Base-by-base conservation (phyloP, 2,797 vertebrate genomes). In the Bovichtus diacanthus region DNA sequence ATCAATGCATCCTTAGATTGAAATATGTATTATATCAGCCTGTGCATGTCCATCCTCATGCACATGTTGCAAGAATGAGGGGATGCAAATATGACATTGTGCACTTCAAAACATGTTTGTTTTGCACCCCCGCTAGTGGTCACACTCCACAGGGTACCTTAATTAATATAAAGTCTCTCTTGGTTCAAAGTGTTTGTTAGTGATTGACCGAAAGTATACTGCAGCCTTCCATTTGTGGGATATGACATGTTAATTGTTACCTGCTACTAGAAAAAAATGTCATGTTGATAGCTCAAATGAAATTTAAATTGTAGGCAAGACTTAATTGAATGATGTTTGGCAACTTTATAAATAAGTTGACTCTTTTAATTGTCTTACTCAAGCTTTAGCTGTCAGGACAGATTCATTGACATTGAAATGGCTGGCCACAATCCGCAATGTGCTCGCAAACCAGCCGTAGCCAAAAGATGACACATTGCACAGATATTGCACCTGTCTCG, bases 401-500 rank as follows among this genome's bases (percentile, higher is more conserved):
- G 43, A 43, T 41, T 77, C 68, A 34, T 3, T 65, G 68, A 62
- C 70, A 79, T 50, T 83, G 64, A 62, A 34, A 6, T 23, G 36
- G 41, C 43, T 68, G 49, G 78, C 76, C 59, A 0, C 3, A 0
- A 65, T 68, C 62, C 76, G 63, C 70, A n/a, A 27, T 59, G 54
- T 39, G 10, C 61, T 66, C 9, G 11, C 79, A 58, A 75, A 74
- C 25, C 62, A 76, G 74, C 59, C 44, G 6, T 16, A 70, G 78
- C 80, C 74, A 76, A 73, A 76, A 76, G 31, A 84, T 78, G 76
- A 83, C 78, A 78, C 72, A 47, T 61, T 79, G 76, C 83, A 83
- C 74, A 83, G 80, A 85, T 67, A 82, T 68, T 80, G 82, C 88
- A 66, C 80, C 80, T 80, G 76, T 83, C 82, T 83, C 67, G 18